A percentile compares a stretch with the other conserved stretches of the same genome.
These are phyloP conservation scores for Urophycis tenuis DNA, from an alignment of 2,797 vertebrate genomes.

Conservation along the genomic window DNA sequence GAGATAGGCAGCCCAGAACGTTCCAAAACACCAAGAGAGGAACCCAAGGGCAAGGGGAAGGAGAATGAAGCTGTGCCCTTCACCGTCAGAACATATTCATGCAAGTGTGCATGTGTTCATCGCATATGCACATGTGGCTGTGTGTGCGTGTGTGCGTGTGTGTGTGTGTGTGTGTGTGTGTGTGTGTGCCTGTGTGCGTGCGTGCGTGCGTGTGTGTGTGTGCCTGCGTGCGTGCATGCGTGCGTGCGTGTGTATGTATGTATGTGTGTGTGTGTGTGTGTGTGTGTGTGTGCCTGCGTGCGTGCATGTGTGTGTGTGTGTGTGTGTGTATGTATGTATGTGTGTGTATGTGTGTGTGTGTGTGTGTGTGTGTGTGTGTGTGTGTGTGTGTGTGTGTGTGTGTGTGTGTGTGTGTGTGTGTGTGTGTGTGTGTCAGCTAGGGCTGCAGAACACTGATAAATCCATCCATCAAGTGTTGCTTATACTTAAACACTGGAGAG, in stretches of 20 bases:
- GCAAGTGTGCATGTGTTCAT: not conserved
- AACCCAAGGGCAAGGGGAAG: not conserved
- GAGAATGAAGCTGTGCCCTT: not conserved
- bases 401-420: not conserved
- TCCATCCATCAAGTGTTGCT: constrained; percentile 57
- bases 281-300: no score
- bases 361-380: no score
- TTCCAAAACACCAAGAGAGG: not conserved
- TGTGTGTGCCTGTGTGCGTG: constrained; percentile 14
- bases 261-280: not conserved
- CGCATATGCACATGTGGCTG: not conserved
- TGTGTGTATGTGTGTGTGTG: constrained; percentile 20
- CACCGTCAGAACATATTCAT: not conserved
- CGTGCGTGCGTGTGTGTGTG: not conserved
- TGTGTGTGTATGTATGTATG: constrained; percentile 19
- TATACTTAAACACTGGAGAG: constrained; percentile 56
- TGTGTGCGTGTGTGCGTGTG: no score
- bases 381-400: no score
- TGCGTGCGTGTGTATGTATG: constrained; percentile 4
- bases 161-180: constrained; percentile 2
- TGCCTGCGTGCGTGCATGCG: constrained; percentile 10
- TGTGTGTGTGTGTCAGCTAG: constrained; percentile 34
- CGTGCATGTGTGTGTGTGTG: no score
- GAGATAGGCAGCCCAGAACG: not conserved
- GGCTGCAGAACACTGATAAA: constrained; percentile 66